Percentiles rank a stretch among this genome's conserved stretches.
phyloP scores from a whole-genome alignment of 2,888 invertebrate genomes.

The Caenorhabditis sulstoni region DNA sequence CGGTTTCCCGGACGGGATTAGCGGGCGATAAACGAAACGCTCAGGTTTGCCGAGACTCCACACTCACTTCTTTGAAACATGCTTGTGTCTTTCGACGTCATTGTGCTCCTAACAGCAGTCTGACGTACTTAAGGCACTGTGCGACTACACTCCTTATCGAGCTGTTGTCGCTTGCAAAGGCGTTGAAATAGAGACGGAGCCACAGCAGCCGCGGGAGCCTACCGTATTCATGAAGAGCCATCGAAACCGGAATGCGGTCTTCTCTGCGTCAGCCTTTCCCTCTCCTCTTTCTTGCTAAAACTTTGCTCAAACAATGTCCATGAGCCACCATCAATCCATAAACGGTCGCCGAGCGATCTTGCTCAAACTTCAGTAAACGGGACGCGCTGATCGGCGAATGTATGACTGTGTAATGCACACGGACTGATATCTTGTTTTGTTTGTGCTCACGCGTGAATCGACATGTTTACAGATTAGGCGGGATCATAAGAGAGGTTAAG shows the following conservation, averaged over 20 bases:
- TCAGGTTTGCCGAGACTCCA: no score
- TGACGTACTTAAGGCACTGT: constrained; percentile 49
- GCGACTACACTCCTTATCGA: constrained; percentile 51
- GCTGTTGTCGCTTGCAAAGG: constrained; percentile 10
- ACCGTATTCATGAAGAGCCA: constrained; percentile 56
- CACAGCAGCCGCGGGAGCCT: constrained; percentile 31
- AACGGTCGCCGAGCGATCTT: constrained; percentile 49
- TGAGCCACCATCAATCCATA: constrained; percentile 47
- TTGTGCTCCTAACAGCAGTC: constrained; percentile 34
- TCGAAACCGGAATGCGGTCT: constrained; percentile 35
- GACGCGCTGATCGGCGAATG: constrained; percentile 16
- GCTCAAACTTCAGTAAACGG: constrained; percentile 35
- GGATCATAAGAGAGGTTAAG: constrained; percentile 40
- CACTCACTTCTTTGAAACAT: not conserved
- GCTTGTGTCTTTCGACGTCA: constrained; percentile 12
- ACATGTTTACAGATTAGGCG: constrained; percentile 41
- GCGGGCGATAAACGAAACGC: no score
- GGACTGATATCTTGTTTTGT: constrained; percentile 48
- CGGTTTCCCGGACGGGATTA: constrained; percentile 35
- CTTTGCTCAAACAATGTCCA: constrained; percentile 55
- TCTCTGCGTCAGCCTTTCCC: constrained; percentile 40
- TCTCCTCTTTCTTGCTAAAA: constrained; percentile 45
- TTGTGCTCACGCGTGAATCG: constrained; percentile 33
- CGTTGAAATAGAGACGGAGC: constrained; percentile 11
- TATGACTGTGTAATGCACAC: constrained; percentile 50